Evolutionary conservation across 2,113 vertebrate genomes (phyloP), one percentile per base, ranked within the genome.

Genomic region (Notarius lentiginosus): DNA sequence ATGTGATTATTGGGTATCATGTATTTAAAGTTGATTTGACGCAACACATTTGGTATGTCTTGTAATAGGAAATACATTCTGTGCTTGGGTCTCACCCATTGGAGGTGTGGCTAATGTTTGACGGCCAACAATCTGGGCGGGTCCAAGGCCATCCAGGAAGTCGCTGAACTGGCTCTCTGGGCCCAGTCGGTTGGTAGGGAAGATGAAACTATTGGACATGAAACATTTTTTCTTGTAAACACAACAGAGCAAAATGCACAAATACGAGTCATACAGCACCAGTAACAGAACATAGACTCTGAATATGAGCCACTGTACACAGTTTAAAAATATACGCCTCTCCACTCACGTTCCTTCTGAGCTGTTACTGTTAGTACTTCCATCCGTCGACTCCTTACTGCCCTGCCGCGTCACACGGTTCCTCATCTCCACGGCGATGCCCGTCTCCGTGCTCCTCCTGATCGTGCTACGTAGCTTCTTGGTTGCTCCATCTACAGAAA

Each of bases 321-420:
- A 77, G 7, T 79, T 56, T 18, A n/a, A 27, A 56, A 7, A 8
- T 56, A 18, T 56, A 11, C 0, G 55, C 27, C 27, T 53, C 22
- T 49, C 63, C 27, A 96, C 98, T 94, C 94, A 99, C 98, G 96
- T 97, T 96, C 98, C 98, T 0, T 99, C 98, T 0, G 98, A 99
- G 96, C 98, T 99, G 94, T 98, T 99, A 90, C 98, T 99, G 95
- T 99, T 99, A 92, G 98, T 99, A 95, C 98, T 99, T 89, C 98
- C 98, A 0, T 99, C 98, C 0, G 98, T 99, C 34, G 98, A 99
- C 60, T 99, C 98, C 51, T 97, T 96, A 93, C 98, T 99, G 91
- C 98, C 96, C 89, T 99, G 98, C 89, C 98, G 96, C 0, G 97
- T 98, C 41, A 99, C 95, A 0, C 98, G 94, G 91, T 96, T 99